These are phyloP conservation scores for Leptestheria dahalacensis DNA, from an alignment of 1,140 invertebrate species.

Conservation along the genomic window DNA sequence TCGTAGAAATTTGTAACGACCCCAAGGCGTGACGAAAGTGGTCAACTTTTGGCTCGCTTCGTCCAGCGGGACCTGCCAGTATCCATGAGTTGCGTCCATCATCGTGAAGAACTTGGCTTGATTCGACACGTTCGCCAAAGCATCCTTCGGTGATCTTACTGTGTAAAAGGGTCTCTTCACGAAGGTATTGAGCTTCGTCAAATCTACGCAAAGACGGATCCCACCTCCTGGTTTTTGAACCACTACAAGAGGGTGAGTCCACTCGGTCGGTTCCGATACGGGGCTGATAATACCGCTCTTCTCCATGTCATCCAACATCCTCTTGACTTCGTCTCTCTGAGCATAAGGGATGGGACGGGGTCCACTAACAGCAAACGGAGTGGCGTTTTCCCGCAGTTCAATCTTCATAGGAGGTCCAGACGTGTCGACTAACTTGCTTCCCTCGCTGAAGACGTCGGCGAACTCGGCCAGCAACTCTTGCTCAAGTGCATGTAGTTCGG, in stretches of 20 bases:
- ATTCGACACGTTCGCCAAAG: constrained; percentile 15
- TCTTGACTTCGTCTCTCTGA: constrained; percentile 18
- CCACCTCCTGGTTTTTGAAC: constrained; percentile 9
- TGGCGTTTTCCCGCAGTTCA: constrained; percentile 20
- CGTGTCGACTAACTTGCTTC: neutral
- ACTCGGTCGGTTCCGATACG: constrained; percentile 26
- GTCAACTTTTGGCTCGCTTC: constrained; percentile 10
- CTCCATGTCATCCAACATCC: constrained; percentile 22
- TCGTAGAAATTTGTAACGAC: constrained; percentile 22
- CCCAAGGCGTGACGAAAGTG: constrained; percentile 22
- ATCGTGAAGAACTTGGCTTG: constrained; percentile 16
- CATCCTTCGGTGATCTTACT: constrained; percentile 21
- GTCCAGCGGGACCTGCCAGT: constrained; percentile 14
- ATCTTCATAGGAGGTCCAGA: constrained; percentile 5
- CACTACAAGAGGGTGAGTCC: constrained; percentile 28
- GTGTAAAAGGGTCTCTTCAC: constrained; percentile 23
- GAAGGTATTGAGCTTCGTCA: constrained; percentile 22
- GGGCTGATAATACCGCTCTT: constrained; percentile 22
- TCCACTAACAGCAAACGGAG: constrained; percentile 13
- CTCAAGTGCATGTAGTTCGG: neutral
- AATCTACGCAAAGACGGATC: constrained; percentile 17
- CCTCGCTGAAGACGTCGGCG: neutral
- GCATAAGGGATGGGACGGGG: constrained; percentile 22
- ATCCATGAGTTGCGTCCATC: constrained; percentile 25
- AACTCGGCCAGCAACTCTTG: neutral